Conservation (phyloP, 2,888 invertebrate species). For the Mesochorus sp. region DNA sequence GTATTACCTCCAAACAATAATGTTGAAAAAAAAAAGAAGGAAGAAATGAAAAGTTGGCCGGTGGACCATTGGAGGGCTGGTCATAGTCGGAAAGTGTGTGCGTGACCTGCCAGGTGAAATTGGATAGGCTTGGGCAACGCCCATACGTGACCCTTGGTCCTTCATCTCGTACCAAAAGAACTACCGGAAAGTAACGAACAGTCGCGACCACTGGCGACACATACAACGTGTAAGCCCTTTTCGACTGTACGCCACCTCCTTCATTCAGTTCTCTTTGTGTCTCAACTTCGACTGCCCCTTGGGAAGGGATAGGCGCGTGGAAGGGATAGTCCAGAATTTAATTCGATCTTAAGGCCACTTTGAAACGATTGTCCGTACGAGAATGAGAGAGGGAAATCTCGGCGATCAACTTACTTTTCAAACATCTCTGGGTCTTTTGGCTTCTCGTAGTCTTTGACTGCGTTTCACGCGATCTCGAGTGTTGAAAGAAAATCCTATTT, state of each 20-base stretch:
- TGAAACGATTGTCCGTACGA: not conserved
- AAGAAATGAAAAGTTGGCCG: constrained; percentile 51
- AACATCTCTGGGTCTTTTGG: not conserved
- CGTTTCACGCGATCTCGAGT: not conserved
- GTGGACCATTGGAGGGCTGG: constrained; percentile 44
- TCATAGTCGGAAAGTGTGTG: constrained; percentile 55
- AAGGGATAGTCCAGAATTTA: constrained; percentile 68
- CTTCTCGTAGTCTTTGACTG: constrained; percentile 18
- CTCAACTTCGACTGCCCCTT: constrained; percentile 12
- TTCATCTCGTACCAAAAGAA: constrained; percentile 53
- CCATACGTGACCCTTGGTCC: constrained; percentile 75
- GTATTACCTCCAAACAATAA: constrained; percentile 74
- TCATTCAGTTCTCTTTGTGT: constrained; percentile 12
- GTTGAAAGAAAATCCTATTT: not conserved
- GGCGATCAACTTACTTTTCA: constrained; percentile 9
- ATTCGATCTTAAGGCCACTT: constrained; percentile 51
- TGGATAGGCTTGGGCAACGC: constrained; percentile 79
- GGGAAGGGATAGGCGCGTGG: constrained; percentile 49
- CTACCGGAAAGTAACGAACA: constrained; percentile 56
- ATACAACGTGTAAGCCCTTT: constrained; percentile 11
- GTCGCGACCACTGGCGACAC: constrained; percentile 39
- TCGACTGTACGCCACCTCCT: constrained; percentile 17
- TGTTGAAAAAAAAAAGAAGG: constrained; percentile 26
- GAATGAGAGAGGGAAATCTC: not conserved
- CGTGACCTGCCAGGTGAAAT: constrained; percentile 76